Percentiles rank a stretch among this genome's conserved stretches.
Evolutionary conservation across 2,888 invertebrate species (phyloP).

Genomic region (Bimastos eiseni): DNA sequence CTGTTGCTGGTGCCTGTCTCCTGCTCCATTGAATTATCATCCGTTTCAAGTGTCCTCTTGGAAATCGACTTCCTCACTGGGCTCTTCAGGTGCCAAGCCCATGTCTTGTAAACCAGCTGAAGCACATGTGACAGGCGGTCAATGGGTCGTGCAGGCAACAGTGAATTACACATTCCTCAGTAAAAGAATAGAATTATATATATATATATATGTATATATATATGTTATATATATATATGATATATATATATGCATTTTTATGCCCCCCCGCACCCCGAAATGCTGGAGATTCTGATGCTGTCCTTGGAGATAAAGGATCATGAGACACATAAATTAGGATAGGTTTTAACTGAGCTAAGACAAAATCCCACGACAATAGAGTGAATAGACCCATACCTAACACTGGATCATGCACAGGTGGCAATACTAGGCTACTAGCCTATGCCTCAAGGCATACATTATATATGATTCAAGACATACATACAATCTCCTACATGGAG

Average conservation of each 20-base stretch:
- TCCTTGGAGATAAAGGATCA: too few relatives aligned
- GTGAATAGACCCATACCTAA: too few relatives aligned
- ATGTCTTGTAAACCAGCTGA: constrained; percentile 6
- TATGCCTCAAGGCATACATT: too few relatives aligned
- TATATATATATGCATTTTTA: background rate
- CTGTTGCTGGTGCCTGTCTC: background rate
- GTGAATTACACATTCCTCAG: background rate
- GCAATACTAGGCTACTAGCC: too few relatives aligned
- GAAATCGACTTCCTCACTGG: constrained; percentile 6
- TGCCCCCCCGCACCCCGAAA: background rate
- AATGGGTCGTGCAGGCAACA: background rate
- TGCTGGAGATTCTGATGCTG: too few relatives aligned
- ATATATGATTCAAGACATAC: too few relatives aligned
- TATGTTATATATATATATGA: too few relatives aligned
- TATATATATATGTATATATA: background rate
- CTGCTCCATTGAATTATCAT: constrained; percentile 13
- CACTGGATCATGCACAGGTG: too few relatives aligned
- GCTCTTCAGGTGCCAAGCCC: constrained; percentile 13
- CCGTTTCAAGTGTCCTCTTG: constrained; percentile 13
- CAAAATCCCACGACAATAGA: too few relatives aligned
- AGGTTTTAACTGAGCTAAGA: too few relatives aligned
- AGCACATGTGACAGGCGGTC: constrained; percentile 6
- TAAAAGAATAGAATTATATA: background rate
- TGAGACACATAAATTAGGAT: too few relatives aligned
- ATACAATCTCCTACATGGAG: too few relatives aligned